Conservation (phyloP, 2,797 vertebrate species). For the Sebastes minor region DNA sequence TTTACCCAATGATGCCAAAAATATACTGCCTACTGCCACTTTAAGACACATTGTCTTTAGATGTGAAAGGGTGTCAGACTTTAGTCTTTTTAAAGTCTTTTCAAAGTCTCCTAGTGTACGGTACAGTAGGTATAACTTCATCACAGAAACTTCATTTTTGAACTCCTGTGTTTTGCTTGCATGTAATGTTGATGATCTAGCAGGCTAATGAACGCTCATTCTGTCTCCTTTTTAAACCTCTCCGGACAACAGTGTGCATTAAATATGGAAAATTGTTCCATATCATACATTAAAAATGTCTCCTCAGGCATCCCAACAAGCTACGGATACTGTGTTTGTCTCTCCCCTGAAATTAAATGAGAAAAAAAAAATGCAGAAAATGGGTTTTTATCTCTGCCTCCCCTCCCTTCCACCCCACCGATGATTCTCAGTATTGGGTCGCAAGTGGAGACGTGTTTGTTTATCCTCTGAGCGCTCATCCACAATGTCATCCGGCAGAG, state of each 20-base stretch:
- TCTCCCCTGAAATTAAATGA: not conserved
- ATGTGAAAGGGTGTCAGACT: no score
- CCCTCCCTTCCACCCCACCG: not conserved
- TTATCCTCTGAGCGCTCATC: constrained; percentile 39
- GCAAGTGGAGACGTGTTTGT: constrained; percentile 15
- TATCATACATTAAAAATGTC: not conserved
- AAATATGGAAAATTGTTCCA: not conserved
- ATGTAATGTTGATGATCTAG: not conserved
- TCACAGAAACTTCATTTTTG: not conserved
- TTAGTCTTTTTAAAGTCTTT: no score
- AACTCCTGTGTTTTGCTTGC: not conserved
- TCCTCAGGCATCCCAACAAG: not conserved
- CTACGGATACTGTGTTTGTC: not conserved
- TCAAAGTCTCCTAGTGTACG: no score
- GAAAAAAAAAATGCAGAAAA: constrained; percentile 10
- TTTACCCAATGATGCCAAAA: no score
- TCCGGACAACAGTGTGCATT: not conserved
- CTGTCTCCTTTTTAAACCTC: not conserved
- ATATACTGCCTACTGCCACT: rapidly evolving
- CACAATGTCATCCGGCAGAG: constrained; percentile 56
- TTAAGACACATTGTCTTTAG: no score
- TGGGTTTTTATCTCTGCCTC: not conserved
- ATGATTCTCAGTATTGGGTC: constrained; percentile 13
- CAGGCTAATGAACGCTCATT: not conserved
- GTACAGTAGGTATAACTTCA: not conserved